Evolutionary conservation across 2,888 invertebrate species (phyloP).

Genomic region (Epicampocera succincta): DNA sequence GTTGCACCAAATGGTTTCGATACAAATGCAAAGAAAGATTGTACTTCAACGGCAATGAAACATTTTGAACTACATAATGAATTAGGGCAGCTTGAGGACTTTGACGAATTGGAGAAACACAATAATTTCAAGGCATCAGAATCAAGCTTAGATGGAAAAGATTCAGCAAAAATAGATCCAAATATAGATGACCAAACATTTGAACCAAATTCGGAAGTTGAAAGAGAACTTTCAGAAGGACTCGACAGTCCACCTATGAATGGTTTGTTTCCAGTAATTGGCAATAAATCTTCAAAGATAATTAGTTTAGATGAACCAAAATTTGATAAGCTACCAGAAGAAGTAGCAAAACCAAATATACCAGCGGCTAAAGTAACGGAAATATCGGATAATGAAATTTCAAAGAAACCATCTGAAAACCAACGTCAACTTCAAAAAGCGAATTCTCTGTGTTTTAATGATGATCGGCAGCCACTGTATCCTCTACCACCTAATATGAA

Average conservation of each 20-base stretch:
- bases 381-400: background rate
- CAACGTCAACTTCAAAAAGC: conserved; percentile 11
- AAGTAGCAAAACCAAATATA: background rate
- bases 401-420: background rate
- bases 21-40: conserved; percentile 17
- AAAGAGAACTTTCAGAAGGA: background rate
- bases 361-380: background rate
- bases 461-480: background rate
- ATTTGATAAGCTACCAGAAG: background rate
- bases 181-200: background rate
- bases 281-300: background rate
- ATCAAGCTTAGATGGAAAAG: background rate
- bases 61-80: background rate
- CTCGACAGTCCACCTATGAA: background rate
- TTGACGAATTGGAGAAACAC: background rate
- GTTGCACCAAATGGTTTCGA: conserved; percentile 20
- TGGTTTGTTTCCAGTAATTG: conserved; percentile 12
- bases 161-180: background rate
- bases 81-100: background rate
- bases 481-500: conserved; percentile 1
- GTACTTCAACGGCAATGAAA: background rate
- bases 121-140: background rate
- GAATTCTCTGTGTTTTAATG: conserved; percentile 29
- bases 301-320: background rate
- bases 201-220: background rate